phyloP scores from a whole-genome alignment of 2,888 invertebrate species.

The Anorthoa munda region DNA sequence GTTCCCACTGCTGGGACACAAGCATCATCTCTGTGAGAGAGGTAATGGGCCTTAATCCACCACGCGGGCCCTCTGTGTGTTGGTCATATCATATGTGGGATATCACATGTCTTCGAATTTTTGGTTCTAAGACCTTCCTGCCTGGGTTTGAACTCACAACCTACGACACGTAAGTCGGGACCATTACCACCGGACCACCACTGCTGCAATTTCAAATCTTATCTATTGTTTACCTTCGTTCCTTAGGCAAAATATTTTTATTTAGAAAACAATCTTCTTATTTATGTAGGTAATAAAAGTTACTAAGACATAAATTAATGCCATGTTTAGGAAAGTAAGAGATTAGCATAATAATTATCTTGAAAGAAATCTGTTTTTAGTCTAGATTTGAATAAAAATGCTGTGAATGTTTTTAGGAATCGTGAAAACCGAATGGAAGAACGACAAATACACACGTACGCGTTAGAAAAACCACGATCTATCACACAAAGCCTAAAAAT shows the following conservation, averaged over 20 bases:
- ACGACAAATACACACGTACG: constrained; percentile 2
- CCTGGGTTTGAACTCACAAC: too few relatives aligned
- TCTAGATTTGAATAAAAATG: constrained; percentile 13
- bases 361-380: constrained; percentile 5
- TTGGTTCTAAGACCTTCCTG: too few relatives aligned
- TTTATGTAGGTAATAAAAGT: background rate
- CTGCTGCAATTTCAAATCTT: too few relatives aligned
- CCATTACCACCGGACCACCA: too few relatives aligned
- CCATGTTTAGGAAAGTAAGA: constrained; percentile 14
- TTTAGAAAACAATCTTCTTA: constrained; percentile 1
- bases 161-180: too few relatives aligned
- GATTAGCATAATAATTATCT: constrained; percentile 22
- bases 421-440: background rate
- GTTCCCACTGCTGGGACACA: too few relatives aligned
- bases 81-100: too few relatives aligned
- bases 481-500: constrained; percentile 45
- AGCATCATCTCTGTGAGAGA: too few relatives aligned
- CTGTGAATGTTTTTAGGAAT: background rate
- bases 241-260: too few relatives aligned
- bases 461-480: constrained; percentile 33
- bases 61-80: too few relatives aligned
- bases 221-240: background rate
- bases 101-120: too few relatives aligned
- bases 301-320: background rate
- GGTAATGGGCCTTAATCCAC: too few relatives aligned